These are phyloP conservation scores for Carassius auratus DNA, from an alignment of 2,113 vertebrate genomes.

Conservation along the genomic window DNA sequence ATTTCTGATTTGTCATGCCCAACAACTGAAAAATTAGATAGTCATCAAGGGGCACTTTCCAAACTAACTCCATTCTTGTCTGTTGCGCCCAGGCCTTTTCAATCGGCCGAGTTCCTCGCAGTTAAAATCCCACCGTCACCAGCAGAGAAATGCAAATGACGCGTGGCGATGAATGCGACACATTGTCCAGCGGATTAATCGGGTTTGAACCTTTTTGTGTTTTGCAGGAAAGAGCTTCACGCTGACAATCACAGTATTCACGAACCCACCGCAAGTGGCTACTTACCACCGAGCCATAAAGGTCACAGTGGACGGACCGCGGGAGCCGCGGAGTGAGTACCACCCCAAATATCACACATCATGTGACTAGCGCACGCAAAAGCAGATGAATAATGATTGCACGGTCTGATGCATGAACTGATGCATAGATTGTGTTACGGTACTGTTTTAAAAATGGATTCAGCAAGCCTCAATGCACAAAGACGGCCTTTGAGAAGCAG, in stretches of 20 bases:
- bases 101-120: constrained; percentile 44
- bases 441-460: constrained; percentile 58
- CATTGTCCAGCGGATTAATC: constrained; percentile 57
- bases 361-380: constrained; percentile 52
- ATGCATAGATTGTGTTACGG: constrained; percentile 59
- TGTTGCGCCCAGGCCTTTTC: constrained; percentile 44
- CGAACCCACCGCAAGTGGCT: constrained; percentile 90
- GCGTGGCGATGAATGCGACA: constrained; percentile 48
- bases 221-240: constrained; percentile 91
- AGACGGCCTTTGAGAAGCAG: constrained; percentile 56
- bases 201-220: constrained; percentile 67
- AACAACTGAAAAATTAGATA: constrained; percentile 7
- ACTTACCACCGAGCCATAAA: constrained; percentile 93
- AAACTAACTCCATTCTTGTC: constrained; percentile 36
- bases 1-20: constrained; percentile 4
- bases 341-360: constrained; percentile 39
- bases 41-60: neutral
- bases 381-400: constrained; percentile 42
- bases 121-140: constrained; percentile 56
- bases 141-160: constrained; percentile 57
- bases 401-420: constrained; percentile 55
- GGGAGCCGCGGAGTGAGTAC: constrained; percentile 89
- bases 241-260: constrained; percentile 92
- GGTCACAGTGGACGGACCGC: constrained; percentile 90
- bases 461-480: constrained; percentile 57